These are phyloP conservation scores for Gallinago solitaria DNA, from an alignment of 2,797 vertebrate species.

Conservation along the genomic window DNA sequence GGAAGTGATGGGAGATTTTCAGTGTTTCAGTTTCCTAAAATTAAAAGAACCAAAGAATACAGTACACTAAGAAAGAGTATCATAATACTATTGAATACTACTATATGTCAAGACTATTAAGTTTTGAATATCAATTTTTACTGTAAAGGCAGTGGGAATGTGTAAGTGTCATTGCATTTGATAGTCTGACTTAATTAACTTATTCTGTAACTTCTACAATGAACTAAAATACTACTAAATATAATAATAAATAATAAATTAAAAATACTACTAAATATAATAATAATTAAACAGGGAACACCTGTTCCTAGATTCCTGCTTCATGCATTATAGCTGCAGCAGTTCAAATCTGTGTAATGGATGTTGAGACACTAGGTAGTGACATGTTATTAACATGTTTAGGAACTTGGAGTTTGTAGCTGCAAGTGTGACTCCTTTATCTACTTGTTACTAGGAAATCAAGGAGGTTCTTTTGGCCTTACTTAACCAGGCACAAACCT, in stretches of 20 bases:
- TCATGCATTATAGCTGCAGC: not conserved
- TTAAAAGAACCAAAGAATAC: not conserved
- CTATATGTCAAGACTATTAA: not conserved
- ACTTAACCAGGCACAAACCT: not conserved
- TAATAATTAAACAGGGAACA: not conserved
- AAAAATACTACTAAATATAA: not conserved
- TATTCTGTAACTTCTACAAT: too few species aligned
- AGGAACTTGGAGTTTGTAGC: not conserved
- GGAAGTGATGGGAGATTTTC: not conserved
- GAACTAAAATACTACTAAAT: not conserved
- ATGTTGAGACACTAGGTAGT: not conserved
- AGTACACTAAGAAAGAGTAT: not conserved
- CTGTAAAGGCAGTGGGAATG: not conserved
- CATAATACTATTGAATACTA: not conserved
- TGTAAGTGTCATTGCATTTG: not conserved
- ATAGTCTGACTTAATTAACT: not conserved
- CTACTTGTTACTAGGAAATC: not conserved
- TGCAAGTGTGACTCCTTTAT: rapidly evolving
- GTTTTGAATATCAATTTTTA: not conserved
- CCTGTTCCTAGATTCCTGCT: not conserved
- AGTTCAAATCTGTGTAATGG: not conserved
- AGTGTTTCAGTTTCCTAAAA: not conserved
- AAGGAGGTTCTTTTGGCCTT: rapidly evolving
- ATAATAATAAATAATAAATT: not conserved
- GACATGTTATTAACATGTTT: not conserved